phyloP scores from a whole-genome alignment of 2,797 vertebrate species.

The Enoplosus armatus region DNA sequence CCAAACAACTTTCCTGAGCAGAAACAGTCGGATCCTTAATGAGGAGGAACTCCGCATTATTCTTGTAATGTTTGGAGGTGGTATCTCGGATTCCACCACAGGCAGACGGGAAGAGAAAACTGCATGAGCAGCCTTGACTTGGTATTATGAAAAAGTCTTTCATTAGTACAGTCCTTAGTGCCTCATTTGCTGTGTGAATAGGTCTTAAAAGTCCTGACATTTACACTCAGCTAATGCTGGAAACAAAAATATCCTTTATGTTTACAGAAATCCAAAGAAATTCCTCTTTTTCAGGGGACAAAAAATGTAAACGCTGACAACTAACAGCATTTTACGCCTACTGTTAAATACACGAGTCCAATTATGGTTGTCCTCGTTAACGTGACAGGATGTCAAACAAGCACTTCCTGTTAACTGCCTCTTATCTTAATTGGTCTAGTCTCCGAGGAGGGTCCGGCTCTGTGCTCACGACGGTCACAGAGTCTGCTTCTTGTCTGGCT shows the following conservation, averaged over 20 bases:
- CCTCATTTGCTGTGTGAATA: constrained; percentile 29
- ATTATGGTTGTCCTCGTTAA: constrained; percentile 82
- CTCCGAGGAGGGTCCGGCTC: constrained; percentile 80
- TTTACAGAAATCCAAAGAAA: constrained; percentile 46
- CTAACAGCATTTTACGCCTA: constrained; percentile 74
- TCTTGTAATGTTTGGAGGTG: constrained; percentile 4
- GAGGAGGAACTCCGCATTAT: background rate
- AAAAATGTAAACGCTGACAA: constrained; percentile 52
- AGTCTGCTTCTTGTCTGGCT: constrained; percentile 80
- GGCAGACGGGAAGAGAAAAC: background rate
- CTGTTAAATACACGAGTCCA: constrained; percentile 76
- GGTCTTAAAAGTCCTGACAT: constrained; percentile 50
- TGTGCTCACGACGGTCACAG: constrained; percentile 59
- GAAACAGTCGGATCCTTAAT: constrained; percentile 2
- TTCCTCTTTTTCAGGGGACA: constrained; percentile 18
- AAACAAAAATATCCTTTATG: constrained; percentile 13
- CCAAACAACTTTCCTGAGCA: background rate
- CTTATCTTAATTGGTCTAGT: constrained; percentile 87
- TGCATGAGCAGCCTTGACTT: background rate
- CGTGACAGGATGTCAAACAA: constrained; percentile 88
- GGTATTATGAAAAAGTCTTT: background rate
- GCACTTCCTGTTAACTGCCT: constrained; percentile 87
- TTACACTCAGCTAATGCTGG: background rate
- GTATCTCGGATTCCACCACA: background rate
- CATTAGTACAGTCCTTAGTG: constrained; percentile 15